phyloP scores from a whole-genome alignment of 2,113 vertebrate genomes.

The Thinocorus orbignyianus region DNA sequence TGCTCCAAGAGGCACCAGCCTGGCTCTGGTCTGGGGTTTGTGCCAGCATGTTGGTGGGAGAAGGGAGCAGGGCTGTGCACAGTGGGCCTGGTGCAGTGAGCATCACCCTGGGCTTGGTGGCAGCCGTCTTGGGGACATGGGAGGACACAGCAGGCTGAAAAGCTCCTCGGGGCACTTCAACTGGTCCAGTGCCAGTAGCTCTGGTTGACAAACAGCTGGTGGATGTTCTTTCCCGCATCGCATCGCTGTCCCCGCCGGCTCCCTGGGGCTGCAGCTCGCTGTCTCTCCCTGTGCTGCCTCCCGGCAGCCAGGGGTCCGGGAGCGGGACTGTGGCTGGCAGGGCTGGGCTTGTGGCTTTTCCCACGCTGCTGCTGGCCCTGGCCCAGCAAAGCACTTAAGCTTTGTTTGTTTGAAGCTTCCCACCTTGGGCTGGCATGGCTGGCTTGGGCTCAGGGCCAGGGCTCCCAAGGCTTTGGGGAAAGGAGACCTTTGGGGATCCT shows the following conservation, averaged over 20 bases:
- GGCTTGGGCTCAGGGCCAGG: neutral
- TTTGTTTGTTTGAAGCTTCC: neutral
- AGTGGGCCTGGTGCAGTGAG: too few species aligned
- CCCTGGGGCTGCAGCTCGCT: neutral
- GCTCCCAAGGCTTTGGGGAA: neutral
- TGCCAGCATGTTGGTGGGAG: fast-evolving
- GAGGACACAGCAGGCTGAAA: neutral
- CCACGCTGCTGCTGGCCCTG: neutral
- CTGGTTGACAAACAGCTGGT: neutral
- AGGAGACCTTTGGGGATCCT: neutral
- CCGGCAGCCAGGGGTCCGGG: neutral
- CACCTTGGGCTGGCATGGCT: neutral
- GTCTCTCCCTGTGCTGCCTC: neutral
- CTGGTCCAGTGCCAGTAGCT: neutral
- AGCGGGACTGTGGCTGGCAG: neutral
- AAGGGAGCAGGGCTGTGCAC: too few species aligned
- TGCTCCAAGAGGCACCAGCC: neutral
- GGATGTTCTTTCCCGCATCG: neutral
- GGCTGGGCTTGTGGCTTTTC: neutral
- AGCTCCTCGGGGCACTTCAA: fast-evolving
- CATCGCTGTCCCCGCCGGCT: neutral
- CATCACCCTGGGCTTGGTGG: neutral
- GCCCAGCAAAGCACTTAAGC: neutral
- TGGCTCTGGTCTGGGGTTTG: neutral
- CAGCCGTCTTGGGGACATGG: fast-evolving